These are phyloP conservation scores for Anolis apletophallus DNA, from an alignment of 2,797 vertebrate genomes.

Conservation along the genomic window DNA sequence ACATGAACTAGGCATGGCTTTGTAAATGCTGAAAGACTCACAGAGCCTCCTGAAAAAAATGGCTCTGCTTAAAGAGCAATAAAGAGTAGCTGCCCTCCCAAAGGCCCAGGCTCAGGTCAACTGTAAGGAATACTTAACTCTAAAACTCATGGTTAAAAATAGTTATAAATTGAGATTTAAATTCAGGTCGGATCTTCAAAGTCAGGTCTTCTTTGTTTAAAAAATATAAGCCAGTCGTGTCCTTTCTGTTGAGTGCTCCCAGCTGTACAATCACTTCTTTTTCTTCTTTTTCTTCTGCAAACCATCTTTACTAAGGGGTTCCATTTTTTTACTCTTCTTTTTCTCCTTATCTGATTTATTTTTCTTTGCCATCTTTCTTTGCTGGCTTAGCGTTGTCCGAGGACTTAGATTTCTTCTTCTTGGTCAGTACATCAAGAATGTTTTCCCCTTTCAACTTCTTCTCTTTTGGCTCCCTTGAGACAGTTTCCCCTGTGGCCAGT, in stretches of 20 bases:
- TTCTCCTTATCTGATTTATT: slow-evolving; percentile 74
- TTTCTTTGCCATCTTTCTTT: slow-evolving; percentile 59
- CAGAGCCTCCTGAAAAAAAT: too few relatives aligned
- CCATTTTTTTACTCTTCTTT: too few relatives aligned
- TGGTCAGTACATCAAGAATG: slow-evolving; percentile 6
- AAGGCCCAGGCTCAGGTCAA: slow-evolving; percentile 27
- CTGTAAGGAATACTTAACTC: slow-evolving; percentile 56
- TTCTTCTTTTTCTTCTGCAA: too few relatives aligned
- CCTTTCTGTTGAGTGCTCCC: slow-evolving; percentile 52
- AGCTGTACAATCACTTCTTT: slow-evolving; percentile 64
- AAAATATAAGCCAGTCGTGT: slow-evolving; percentile 47
- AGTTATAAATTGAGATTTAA: slow-evolving; percentile 68
- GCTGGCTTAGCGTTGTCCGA: slow-evolving; percentile 34
- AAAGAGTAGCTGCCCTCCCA: background rate
- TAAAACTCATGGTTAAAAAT: slow-evolving; percentile 70
- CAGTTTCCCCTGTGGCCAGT: slow-evolving; percentile 48
- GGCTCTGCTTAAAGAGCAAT: too few relatives aligned
- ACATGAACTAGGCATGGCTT: too few relatives aligned
- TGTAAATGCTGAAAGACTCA: too few relatives aligned
- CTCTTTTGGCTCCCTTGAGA: slow-evolving; percentile 57
- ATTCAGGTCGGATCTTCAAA: background rate
- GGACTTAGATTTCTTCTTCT: slow-evolving; percentile 74
- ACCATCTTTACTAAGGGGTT: too few relatives aligned
- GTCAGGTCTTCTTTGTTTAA: slow-evolving; percentile 20
- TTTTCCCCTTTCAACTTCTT: slow-evolving; percentile 70